These are phyloP conservation scores for Manis javanica DNA, from an alignment of 2,797 vertebrate species.

Conservation along the genomic window DNA sequence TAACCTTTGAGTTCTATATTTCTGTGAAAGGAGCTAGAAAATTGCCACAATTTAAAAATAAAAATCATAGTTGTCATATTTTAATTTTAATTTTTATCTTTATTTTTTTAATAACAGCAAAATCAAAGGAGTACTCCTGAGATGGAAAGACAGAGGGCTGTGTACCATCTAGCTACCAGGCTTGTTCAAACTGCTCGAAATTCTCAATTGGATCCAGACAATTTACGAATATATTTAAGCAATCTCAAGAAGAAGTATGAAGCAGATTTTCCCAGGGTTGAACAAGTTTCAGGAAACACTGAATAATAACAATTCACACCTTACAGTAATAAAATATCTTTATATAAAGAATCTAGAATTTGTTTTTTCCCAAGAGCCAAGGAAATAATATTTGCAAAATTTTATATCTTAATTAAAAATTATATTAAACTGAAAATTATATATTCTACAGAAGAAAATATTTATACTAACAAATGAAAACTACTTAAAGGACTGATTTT, in stretches of 20 bases:
- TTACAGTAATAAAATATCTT: slow-evolving; percentile 10
- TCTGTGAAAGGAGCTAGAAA: slow-evolving; percentile 30
- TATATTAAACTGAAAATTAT: not conserved
- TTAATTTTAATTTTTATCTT: slow-evolving; percentile 65
- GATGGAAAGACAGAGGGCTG: slow-evolving; percentile 89
- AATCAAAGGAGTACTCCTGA: slow-evolving; percentile 91
- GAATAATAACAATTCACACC: slow-evolving; percentile 33
- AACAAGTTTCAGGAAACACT: slow-evolving; percentile 47
- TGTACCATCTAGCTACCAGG: slow-evolving; percentile 92
- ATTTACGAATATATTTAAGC: slow-evolving; percentile 93
- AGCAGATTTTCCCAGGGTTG: slow-evolving; percentile 85
- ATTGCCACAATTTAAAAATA: not conserved
- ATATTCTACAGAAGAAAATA: slow-evolving; percentile 7
- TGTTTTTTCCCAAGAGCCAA: not conserved
- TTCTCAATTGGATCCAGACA: slow-evolving; percentile 93
- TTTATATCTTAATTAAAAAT: slow-evolving; percentile 54
- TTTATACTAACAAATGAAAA: slow-evolving; percentile 46
- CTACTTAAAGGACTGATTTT: not conserved
- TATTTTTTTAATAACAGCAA: slow-evolving; percentile 86
- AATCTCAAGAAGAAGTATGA: slow-evolving; percentile 93
- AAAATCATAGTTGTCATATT: not conserved
- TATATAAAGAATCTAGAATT: not conserved
- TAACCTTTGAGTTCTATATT: slow-evolving; percentile 34
- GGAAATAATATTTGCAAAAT: slow-evolving; percentile 26
- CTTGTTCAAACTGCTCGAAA: slow-evolving; percentile 95